These are phyloP conservation scores for Poicephalus gulielmi DNA, from an alignment of 2,113 vertebrate species.

Conservation along the genomic window DNA sequence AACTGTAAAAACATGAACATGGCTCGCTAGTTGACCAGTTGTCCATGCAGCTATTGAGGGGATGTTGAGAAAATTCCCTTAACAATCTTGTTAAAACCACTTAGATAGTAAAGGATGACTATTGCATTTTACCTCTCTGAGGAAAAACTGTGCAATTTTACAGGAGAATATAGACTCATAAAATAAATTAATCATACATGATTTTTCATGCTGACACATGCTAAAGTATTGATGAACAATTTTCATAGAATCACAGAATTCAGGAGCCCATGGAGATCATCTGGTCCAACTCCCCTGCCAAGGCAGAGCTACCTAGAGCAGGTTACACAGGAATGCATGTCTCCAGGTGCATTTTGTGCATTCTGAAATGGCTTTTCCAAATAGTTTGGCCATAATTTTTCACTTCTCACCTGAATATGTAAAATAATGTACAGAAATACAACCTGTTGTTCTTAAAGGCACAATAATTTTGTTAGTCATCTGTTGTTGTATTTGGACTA, in stretches of 20 bases:
- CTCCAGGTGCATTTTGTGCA: neutral
- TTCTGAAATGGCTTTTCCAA: neutral
- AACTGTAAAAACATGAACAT: neutral
- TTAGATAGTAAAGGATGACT: conserved; percentile 47
- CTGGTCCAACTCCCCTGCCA: neutral
- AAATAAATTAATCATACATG: conserved; percentile 29
- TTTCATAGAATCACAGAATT: neutral
- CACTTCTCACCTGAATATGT: neutral
- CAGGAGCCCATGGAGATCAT: neutral
- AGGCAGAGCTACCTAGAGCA: neutral
- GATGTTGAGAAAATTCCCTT: conserved; percentile 32
- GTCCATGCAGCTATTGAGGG: neutral
- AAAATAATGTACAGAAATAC: neutral
- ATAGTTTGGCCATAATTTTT: neutral
- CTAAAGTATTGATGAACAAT: neutral
- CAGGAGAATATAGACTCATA: neutral
- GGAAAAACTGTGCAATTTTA: neutral
- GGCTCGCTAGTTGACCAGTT: conserved; percentile 15
- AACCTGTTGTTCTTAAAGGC: neutral
- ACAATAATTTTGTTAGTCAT: neutral
- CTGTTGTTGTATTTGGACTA: neutral
- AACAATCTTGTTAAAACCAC: conserved; percentile 13
- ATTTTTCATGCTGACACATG: conserved; percentile 11
- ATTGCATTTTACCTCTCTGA: neutral
- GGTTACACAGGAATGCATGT: neutral